These are phyloP conservation scores for Antennarius striatus DNA, from an alignment of 2,113 vertebrate species.

Conservation along the genomic window DNA sequence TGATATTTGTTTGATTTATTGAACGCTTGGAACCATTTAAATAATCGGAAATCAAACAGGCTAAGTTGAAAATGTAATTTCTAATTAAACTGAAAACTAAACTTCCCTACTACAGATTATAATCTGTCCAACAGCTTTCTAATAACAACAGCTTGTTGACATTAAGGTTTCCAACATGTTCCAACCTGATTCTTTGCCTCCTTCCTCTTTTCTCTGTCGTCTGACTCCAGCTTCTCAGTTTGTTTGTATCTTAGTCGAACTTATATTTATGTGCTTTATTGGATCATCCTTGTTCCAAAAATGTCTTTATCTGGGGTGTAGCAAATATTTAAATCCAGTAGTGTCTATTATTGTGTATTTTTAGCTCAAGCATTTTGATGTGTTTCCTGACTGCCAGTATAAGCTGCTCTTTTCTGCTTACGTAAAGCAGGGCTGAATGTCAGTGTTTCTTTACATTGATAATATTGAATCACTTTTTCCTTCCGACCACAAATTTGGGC, in stretches of 20 bases:
- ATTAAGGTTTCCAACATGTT: background rate
- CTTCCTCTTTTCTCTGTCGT: background rate
- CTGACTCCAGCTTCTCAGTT: background rate
- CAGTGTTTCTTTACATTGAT: conserved; percentile 2
- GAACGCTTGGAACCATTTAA: conserved; percentile 8
- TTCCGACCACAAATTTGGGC: background rate
- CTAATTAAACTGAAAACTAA: too few species aligned
- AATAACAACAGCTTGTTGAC: background rate
- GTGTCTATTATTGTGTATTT: conserved; percentile 22
- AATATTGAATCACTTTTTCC: conserved; percentile 17
- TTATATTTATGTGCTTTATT: background rate
- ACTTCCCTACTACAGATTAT: conserved; percentile 4
- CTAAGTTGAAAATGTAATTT: too few species aligned
- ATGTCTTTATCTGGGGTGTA: conserved; percentile 17
- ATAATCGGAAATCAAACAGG: background rate
- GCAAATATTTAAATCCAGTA: background rate
- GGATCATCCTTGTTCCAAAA: conserved; percentile 15
- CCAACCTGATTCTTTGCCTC: background rate
- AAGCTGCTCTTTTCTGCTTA: conserved; percentile 31
- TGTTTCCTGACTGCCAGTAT: conserved; percentile 37
- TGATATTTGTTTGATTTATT: background rate
- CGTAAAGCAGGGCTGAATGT: conserved; percentile 30
- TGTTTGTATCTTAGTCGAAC: background rate
- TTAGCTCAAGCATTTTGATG: conserved; percentile 26
- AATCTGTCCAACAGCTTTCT: background rate